These are phyloP conservation scores for Gobio occitaniae DNA, from an alignment of 2,797 vertebrate species.

Conservation along the genomic window DNA sequence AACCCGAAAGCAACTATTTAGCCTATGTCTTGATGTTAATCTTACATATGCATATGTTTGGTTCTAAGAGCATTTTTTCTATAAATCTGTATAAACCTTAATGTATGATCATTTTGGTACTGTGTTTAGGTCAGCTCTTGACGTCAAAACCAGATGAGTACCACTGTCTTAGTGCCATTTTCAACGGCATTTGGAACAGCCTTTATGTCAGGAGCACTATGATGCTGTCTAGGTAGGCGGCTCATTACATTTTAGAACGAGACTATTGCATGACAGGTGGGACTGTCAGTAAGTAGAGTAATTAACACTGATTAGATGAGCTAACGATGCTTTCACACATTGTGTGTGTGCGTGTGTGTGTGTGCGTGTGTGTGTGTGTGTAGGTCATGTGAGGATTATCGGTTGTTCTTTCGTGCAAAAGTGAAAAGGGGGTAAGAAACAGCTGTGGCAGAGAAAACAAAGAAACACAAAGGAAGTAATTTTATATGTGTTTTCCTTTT, in stretches of 20 bases:
- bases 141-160: not conserved
- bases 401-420: slow-evolving; percentile 9
- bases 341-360: slow-evolving; percentile 50
- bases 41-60: not conserved
- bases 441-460: slow-evolving; percentile 43
- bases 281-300: slow-evolving; percentile 71
- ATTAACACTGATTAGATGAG: slow-evolving; percentile 80
- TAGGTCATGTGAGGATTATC: slow-evolving; percentile 29
- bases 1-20: not conserved
- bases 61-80: not conserved
- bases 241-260: slow-evolving; percentile 30
- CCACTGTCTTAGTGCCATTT: not conserved
- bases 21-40: not conserved
- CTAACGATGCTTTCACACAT: slow-evolving; percentile 73
- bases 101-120: not conserved
- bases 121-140: not conserved
- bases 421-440: slow-evolving; percentile 51
- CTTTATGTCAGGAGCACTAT: not conserved
- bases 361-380: slow-evolving; percentile 30
- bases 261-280: slow-evolving; percentile 60
- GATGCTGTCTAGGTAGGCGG: slow-evolving; percentile 28
- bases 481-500: not conserved
- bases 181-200: not conserved
- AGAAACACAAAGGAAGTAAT: not conserved
- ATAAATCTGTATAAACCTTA: not conserved